These are phyloP conservation scores for Cataglyphis rosenhaueri DNA, from an alignment of 2,888 invertebrate species.

Conservation along the genomic window DNA sequence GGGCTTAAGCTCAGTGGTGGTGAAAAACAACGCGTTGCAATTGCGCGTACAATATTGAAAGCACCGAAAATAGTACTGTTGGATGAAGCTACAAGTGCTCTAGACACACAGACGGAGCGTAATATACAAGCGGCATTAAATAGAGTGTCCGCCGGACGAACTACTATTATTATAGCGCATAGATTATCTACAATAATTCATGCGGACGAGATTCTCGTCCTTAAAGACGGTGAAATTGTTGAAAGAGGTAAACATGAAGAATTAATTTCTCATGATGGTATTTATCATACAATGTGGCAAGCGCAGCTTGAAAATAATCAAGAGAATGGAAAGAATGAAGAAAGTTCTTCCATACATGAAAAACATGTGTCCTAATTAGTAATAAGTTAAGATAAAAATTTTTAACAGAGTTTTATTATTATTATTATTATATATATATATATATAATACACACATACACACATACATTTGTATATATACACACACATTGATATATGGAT, in stretches of 20 bases:
- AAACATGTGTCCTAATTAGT: conserved; percentile 22
- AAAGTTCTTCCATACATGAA: conserved; percentile 15
- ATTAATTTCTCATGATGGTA: conserved; percentile 87
- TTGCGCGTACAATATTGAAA: conserved; percentile 97
- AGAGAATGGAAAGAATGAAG: conserved; percentile 68
- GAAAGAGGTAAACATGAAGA: conserved; percentile 93
- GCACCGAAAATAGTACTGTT: conserved; percentile 95
- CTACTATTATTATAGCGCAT: conserved; percentile 98
- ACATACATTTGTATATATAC: too few species aligned
- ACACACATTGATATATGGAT: background rate
- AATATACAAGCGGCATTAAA: conserved; percentile 89
- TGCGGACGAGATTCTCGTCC: conserved; percentile 97
- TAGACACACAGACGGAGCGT: conserved; percentile 98
- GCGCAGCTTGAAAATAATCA: conserved; percentile 91
- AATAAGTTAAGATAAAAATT: background rate
- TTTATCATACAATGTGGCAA: conserved; percentile 97
- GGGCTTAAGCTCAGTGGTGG: conserved; percentile 98
- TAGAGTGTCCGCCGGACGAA: conserved; percentile 93
- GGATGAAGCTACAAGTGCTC: conserved; percentile 98
- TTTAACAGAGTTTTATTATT: conserved; percentile 13
- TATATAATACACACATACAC: too few species aligned
- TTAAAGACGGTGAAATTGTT: conserved; percentile 95
- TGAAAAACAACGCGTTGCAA: conserved; percentile 98
- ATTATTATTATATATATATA: background rate
- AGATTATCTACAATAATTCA: conserved; percentile 97